Conservation (phyloP, 2,888 invertebrate genomes). For the Leucophora obtusa region DNA sequence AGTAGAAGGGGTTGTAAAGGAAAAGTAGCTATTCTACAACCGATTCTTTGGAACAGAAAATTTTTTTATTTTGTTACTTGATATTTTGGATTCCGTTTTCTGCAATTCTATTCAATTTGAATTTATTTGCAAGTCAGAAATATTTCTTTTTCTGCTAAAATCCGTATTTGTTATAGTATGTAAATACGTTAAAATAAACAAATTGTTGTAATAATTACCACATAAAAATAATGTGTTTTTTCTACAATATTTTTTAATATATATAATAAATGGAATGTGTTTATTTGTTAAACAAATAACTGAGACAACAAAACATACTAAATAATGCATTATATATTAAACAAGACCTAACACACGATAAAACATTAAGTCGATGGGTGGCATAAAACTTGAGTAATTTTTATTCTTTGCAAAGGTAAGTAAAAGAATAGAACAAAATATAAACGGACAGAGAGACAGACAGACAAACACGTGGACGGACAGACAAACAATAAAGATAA, state of each 20-base stretch:
- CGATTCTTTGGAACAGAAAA: too few species aligned
- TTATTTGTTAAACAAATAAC: conserved; percentile 54
- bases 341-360: conserved; percentile 49
- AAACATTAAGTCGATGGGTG: conserved; percentile 58
- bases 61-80: too few species aligned
- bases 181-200: conserved; percentile 35
- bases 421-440: conserved; percentile 17
- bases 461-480: neutral
- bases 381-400: conserved; percentile 45
- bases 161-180: conserved; percentile 28
- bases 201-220: conserved; percentile 59
- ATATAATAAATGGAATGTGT: conserved; percentile 53
- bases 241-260: neutral
- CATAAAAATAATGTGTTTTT: conserved; percentile 25
- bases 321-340: conserved; percentile 47
- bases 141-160: conserved; percentile 11
- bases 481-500: conserved; percentile 21
- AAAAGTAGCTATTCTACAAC: too few species aligned
- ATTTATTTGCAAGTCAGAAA: conserved; percentile 9
- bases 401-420: neutral
- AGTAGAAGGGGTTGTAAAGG: too few species aligned
- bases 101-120: too few species aligned
- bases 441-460: neutral
- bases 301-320: conserved; percentile 1
- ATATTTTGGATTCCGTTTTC: too few species aligned